phyloP scores from a whole-genome alignment of 2,797 vertebrate genomes.

The Benthosema pterotum region DNA sequence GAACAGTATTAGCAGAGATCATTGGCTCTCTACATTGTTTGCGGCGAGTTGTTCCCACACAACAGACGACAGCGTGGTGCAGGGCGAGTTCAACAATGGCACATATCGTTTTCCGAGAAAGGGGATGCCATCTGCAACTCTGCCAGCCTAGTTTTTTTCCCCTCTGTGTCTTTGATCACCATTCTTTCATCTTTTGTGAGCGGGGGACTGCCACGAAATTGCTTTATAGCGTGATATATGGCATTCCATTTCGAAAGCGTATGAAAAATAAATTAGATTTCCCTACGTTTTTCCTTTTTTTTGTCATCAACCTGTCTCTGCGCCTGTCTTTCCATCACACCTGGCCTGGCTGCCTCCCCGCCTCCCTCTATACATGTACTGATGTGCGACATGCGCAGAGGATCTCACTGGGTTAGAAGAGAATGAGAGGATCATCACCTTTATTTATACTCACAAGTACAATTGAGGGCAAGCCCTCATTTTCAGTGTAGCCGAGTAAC shows the following conservation, averaged over 20 bases:
- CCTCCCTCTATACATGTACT: conserved; percentile 33
- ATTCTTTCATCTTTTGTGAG: conserved; percentile 76
- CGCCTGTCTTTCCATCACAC: conserved; percentile 6
- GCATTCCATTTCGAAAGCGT: conserved; percentile 70
- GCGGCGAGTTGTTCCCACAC: conserved; percentile 32
- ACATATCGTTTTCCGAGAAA: conserved; percentile 63
- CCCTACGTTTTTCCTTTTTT: conserved; percentile 32
- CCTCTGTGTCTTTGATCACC: conserved; percentile 71
- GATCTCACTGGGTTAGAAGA: background rate
- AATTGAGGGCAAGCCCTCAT: no score
- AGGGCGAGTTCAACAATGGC: conserved; percentile 61
- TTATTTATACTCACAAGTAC: no score
- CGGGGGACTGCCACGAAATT: conserved; percentile 60
- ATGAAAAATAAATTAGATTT: conserved; percentile 82
- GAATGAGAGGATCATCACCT: no score
- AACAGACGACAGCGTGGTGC: conserved; percentile 44
- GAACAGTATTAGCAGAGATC: background rate
- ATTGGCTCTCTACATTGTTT: conserved; percentile 30
- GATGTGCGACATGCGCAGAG: conserved; percentile 3
- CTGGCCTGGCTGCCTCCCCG: conserved; percentile 3
- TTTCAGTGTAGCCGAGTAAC: no score
- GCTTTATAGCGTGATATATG: conserved; percentile 71
- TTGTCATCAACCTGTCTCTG: conserved; percentile 55
- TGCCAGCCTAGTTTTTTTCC: conserved; percentile 47
- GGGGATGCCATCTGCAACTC: conserved; percentile 51